Percentiles rank a stretch among this genome's conserved stretches.
phyloP scores from a whole-genome alignment of 2,888 invertebrate species.

The Eupithecia inturbata region DNA sequence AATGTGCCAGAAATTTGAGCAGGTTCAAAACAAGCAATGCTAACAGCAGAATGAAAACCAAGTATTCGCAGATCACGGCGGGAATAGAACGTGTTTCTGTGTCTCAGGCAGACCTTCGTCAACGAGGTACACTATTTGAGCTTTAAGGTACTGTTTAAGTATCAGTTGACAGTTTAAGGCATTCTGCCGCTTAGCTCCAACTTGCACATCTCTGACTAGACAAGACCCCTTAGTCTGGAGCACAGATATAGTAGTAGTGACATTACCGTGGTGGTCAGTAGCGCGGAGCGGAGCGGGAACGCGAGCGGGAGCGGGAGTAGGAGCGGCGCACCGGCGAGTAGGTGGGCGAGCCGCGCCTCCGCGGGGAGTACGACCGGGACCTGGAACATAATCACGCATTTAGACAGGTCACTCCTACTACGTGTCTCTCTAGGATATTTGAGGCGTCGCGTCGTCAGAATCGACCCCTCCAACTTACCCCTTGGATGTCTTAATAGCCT shows the following conservation, averaged over 20 bases:
- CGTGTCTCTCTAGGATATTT: no score
- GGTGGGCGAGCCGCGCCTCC: conserved; percentile 95
- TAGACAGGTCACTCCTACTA: background rate
- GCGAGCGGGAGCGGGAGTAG: conserved; percentile 88
- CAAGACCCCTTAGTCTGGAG: background rate
- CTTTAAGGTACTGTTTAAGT: background rate
- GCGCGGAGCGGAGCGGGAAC: conserved; percentile 81
- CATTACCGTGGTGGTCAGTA: conserved; percentile 55
- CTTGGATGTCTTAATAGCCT: background rate
- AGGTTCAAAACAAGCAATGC: background rate
- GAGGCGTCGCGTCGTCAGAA: background rate
- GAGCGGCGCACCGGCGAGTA: conserved; percentile 96
- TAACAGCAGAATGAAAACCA: background rate
- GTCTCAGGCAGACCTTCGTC: background rate
- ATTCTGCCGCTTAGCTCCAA: background rate
- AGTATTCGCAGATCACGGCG: background rate
- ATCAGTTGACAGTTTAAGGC: background rate
- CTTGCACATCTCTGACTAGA: background rate
- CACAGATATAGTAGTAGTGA: background rate
- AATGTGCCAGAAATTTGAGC: background rate
- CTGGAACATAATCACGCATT: conserved; percentile 47
- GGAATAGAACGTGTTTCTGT: background rate
- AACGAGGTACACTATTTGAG: no score
- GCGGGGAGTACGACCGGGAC: conserved; percentile 90
- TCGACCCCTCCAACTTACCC: background rate